Evolutionary conservation across 2,797 vertebrate genomes (phyloP).

Genomic region (Hylomyscus alleni): DNA sequence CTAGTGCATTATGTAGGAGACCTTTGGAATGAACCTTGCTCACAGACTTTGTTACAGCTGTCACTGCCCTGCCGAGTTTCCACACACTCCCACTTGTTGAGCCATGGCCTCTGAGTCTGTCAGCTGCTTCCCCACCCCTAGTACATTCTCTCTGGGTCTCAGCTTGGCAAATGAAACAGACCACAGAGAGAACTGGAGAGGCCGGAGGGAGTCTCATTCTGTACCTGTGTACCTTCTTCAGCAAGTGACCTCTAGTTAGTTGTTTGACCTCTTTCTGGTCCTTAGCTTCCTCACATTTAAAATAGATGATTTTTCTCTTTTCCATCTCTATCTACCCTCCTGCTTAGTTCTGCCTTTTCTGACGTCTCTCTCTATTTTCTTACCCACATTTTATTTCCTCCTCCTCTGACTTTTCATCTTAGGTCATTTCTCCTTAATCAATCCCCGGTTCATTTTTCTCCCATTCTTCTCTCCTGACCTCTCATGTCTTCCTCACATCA

Average conservation of each 20-base stretch:
- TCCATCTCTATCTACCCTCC: background rate
- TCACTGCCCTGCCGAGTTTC: background rate
- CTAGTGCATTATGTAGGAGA: slow-evolving; percentile 8
- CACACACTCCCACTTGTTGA: background rate
- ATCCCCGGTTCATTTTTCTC: background rate
- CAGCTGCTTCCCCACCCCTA: background rate
- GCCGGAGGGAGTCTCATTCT: background rate
- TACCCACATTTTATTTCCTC: background rate
- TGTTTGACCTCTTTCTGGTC: background rate
- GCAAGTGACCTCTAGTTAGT: background rate
- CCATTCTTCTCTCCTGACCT: background rate
- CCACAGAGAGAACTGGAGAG: background rate
- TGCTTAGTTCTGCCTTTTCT: background rate
- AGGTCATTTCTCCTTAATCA: background rate
- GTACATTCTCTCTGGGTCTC: background rate
- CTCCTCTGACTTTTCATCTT: background rate
- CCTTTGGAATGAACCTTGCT: background rate
- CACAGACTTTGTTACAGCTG: background rate
- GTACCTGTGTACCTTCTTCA: background rate
- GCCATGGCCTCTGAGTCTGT: background rate
- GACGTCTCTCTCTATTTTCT: background rate
- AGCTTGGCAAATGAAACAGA: background rate
- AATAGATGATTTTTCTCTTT: background rate
- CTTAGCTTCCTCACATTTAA: slow-evolving; percentile 24
- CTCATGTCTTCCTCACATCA: background rate